Evolutionary conservation across 2,797 vertebrate genomes (phyloP), one percentile per base, ranked within the genome.

Genomic region (Semaprochilodus insignis): DNA sequence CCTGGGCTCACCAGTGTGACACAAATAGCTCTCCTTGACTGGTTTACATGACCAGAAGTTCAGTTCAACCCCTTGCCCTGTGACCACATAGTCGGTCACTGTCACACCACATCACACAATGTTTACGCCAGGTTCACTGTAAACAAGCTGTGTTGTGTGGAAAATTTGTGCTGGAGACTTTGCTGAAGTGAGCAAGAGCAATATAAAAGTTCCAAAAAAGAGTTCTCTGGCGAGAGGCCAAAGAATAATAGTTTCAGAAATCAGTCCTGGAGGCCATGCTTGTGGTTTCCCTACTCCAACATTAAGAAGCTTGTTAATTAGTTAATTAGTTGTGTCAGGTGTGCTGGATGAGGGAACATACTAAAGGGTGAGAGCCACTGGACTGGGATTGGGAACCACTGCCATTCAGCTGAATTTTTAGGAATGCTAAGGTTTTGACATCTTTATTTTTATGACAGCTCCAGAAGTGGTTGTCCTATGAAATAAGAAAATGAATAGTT

Each of bases 11-110:
- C 21, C 15, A 52, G n/a, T 21, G 54, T 62, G 31, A 82, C 55
- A 72, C 67, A 51, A 65, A 57, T 34, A 52, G 7, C 5, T 19
- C 31, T 8, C 0, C n/a, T 59, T 7, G n/a, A 62, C 44, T 44
- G 48, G 69, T 69, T 55, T 62, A 52, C 16, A 54, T 75, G 52
- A 17, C 23, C 65, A 27, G 27, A 21, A 60, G 51, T 65, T 65
- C 34, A 77, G 55, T 74, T 55, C 1, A 62, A 75, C 51, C 10
- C 16, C 2, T 11, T 40, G 31, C 54, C 15, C 54, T 59, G 10
- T 74, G 72, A 36, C 54, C 72, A 31, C 72, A 74, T 36, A 57
- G 72, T 57, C 52, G 13, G 52, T 74, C 72, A 57, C 2, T 57
- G 52, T 57, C 72, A 36, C 52, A 74, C 27, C 7, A 36, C 11